Conservation (phyloP, 2,888 invertebrate species). For the Boloria euphrosyne region DNA sequence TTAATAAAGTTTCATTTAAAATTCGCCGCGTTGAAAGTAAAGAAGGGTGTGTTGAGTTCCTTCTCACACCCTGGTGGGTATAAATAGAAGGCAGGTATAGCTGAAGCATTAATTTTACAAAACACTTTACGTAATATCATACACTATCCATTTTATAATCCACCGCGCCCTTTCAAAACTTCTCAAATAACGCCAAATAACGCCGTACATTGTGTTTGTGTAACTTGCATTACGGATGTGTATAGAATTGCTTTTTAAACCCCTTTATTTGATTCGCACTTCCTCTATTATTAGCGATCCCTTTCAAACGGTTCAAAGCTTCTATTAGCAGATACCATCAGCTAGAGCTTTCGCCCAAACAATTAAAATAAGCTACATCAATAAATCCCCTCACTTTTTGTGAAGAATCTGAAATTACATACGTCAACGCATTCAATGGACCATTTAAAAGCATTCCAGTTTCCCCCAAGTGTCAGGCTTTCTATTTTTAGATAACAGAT, state of each 20-base stretch:
- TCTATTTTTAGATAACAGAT: conserved; percentile 54
- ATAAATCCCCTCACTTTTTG: conserved; percentile 54
- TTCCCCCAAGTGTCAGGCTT: conserved; percentile 51
- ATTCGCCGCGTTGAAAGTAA: no score
- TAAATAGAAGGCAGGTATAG: no score
- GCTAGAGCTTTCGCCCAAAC: conserved; percentile 19
- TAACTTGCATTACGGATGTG: conserved; percentile 12
- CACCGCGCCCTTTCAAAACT: not conserved
- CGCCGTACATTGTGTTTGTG: conserved; percentile 1
- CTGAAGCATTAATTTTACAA: no score
- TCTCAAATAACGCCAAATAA: conserved; percentile 12
- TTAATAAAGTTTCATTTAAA: no score
- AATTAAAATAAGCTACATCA: conserved; percentile 28
- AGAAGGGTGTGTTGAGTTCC: no score
- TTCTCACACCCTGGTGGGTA: no score
- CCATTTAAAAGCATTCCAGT: conserved; percentile 46
- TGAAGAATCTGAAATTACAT: conserved; percentile 70
- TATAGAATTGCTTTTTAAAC: conserved; percentile 24
- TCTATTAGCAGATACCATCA: conserved; percentile 23
- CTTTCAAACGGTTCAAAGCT: conserved; percentile 27
- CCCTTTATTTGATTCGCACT: conserved; percentile 30
- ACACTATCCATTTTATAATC: no score
- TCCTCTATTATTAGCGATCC: conserved; percentile 27
- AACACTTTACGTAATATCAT: no score
- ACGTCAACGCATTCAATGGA: conserved; percentile 69